Conservation (phyloP, 2,113 vertebrate species). For the Malaclemys terrapin region DNA sequence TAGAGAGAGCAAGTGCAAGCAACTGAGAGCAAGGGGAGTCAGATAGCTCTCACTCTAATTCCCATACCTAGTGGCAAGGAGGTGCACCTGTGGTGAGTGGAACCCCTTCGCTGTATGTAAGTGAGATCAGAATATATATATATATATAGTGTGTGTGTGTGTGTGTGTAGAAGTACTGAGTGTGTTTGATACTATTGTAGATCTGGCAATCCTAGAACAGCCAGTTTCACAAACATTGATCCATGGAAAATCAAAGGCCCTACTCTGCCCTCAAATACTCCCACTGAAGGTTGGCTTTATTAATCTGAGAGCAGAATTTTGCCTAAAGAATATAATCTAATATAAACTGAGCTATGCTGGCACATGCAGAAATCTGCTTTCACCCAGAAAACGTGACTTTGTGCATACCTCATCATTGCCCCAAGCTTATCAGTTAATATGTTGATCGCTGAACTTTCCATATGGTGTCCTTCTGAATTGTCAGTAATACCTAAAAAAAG, state of each 20-base stretch:
- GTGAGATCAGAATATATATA: background rate
- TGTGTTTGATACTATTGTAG: background rate
- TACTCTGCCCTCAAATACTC: background rate
- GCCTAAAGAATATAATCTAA: background rate
- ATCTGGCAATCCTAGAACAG: background rate
- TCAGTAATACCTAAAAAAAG: too few species aligned
- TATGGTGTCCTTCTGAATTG: too few species aligned
- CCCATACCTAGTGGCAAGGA: too few species aligned
- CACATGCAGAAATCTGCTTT: background rate
- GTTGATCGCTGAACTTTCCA: too few species aligned
- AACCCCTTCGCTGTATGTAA: background rate
- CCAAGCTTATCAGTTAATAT: too few species aligned
- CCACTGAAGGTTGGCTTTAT: background rate
- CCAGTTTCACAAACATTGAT: background rate
- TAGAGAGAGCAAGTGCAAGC: too few species aligned
- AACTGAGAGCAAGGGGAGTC: too few species aligned
- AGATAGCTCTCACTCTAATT: too few species aligned
- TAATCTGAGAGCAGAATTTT: slow-evolving; percentile 9
- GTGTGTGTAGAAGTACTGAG: background rate
- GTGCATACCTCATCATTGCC: background rate
- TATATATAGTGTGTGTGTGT: background rate
- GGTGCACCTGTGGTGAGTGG: too few species aligned
- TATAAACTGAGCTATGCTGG: background rate
- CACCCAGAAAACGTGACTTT: background rate
- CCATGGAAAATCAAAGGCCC: background rate